A percentile compares a stretch with the other conserved stretches of the same genome.
Conservation (phyloP, 2,113 vertebrate genomes). For the Microtus oregoni region DNA sequence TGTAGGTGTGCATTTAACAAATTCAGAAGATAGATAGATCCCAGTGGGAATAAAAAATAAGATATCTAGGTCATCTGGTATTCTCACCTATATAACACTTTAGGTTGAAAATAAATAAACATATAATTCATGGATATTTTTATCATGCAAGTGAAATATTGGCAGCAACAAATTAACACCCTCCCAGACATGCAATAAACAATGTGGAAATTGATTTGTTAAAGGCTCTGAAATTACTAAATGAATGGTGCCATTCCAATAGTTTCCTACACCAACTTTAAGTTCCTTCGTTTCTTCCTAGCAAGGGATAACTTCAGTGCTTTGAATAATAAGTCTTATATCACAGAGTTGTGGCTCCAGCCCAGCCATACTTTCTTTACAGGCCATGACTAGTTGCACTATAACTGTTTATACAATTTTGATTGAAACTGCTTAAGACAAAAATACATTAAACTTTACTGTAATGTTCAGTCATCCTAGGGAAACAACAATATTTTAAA, state of each 20-base stretch:
- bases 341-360: background rate
- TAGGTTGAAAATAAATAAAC: background rate
- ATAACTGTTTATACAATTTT: background rate
- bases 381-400: background rate
- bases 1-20: background rate
- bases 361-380: background rate
- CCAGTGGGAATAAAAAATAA: background rate
- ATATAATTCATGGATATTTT: background rate
- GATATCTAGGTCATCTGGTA: background rate
- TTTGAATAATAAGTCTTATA: background rate
- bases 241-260: background rate
- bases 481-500: background rate
- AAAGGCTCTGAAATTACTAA: background rate
- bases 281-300: background rate
- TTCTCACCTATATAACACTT: background rate
- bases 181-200: background rate
- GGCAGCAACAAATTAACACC: background rate
- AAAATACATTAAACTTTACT: conserved; percentile 18
- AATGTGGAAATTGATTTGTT: background rate
- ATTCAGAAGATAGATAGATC: background rate
- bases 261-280: background rate
- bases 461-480: conserved; percentile 3
- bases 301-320: background rate
- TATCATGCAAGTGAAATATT: background rate
- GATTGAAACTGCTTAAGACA: background rate